Conservation (phyloP, 2,888 invertebrate genomes). For the Incurvaria masculella region DNA sequence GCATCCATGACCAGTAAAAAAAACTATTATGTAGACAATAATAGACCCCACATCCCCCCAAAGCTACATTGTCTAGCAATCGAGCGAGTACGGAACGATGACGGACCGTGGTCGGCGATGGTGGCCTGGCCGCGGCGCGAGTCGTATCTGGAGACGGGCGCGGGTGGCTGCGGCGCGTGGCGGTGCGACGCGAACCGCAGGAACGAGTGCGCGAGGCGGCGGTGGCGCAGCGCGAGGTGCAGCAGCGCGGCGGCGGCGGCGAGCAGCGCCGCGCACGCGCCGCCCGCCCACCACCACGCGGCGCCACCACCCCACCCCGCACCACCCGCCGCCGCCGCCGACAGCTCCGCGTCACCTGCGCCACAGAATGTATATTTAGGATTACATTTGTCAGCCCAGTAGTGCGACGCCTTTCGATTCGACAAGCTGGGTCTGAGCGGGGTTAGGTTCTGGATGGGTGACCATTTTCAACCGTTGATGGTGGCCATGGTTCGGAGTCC, state of each 20-base stretch:
- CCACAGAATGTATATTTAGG: background rate
- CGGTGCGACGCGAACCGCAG: slow-evolving; percentile 72
- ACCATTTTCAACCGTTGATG: too few species aligned
- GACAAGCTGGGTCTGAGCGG: too few species aligned
- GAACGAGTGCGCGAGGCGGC: slow-evolving; percentile 73
- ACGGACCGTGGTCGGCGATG: slow-evolving; percentile 69
- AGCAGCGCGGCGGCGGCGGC: slow-evolving; percentile 56
- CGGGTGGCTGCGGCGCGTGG: slow-evolving; percentile 30
- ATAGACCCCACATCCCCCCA: too few species aligned
- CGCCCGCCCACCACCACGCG: slow-evolving; percentile 35
- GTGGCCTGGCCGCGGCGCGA: slow-evolving; percentile 84
- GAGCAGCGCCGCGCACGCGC: slow-evolving; percentile 35
- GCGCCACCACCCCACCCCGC: slow-evolving; percentile 16
- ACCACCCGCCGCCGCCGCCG: background rate
- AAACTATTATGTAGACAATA: too few species aligned
- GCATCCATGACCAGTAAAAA: too few species aligned
- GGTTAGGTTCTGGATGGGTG: too few species aligned
- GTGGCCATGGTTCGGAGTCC: too few species aligned
- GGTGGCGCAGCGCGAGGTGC: slow-evolving; percentile 63
- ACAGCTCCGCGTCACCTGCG: background rate
- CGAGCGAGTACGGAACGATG: too few species aligned
- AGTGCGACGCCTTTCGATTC: background rate
- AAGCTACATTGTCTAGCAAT: too few species aligned
- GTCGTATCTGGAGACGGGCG: slow-evolving; percentile 65
- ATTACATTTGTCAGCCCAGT: background rate